phyloP scores from a whole-genome alignment of 2,113 vertebrate genomes.

The Cercopithecus mona region DNA sequence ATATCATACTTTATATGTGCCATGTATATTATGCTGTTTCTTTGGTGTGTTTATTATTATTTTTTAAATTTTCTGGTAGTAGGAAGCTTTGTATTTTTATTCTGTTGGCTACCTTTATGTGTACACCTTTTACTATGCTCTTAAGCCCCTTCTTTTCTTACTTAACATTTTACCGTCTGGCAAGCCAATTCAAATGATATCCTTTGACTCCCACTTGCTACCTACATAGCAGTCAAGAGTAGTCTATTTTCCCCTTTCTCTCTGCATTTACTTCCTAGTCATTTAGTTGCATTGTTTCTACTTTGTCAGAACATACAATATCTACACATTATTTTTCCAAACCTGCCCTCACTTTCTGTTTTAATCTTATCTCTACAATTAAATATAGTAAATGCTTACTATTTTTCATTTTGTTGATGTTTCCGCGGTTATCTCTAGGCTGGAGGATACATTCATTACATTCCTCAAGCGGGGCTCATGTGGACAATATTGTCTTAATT shows the following conservation, averaged over 20 bases:
- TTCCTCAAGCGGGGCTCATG: background rate
- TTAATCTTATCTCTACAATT: background rate
- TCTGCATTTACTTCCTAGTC: background rate
- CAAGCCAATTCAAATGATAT: background rate
- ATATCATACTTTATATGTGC: background rate
- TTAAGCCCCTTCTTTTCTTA: background rate
- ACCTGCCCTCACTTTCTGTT: background rate
- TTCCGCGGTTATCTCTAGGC: background rate
- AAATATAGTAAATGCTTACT: background rate
- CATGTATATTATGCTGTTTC: background rate
- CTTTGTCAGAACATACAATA: background rate
- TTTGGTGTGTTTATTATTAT: background rate
- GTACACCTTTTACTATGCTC: background rate
- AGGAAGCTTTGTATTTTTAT: background rate
- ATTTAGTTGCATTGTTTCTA: background rate
- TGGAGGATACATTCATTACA: background rate
- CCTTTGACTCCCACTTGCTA: background rate
- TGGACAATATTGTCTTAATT: background rate
- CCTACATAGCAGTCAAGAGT: background rate
- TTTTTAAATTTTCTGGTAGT: background rate
- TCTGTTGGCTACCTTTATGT: background rate
- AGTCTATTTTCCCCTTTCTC: background rate
- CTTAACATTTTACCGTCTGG: background rate
- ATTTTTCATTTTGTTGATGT: background rate
- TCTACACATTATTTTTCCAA: background rate